Evolutionary conservation across 2,113 vertebrate species (phyloP), one percentile per base, ranked within the genome.

Genomic region (Phaethornis superciliosus): DNA sequence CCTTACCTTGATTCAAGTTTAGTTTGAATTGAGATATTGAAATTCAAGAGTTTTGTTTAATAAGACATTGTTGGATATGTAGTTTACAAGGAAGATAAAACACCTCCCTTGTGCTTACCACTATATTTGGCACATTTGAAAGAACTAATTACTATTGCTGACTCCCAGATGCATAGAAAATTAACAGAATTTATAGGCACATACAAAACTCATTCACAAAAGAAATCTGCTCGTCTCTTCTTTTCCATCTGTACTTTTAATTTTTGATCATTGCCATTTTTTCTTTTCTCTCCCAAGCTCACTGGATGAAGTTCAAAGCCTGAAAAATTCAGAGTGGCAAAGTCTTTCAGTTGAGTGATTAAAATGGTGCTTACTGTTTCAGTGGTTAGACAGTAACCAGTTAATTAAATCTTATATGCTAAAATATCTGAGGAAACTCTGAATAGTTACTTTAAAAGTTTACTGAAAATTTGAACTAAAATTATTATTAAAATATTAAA

Each of bases 81-180:
- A 81, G 51, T 44, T 89, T 75, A 85, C 54, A 81, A 82, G 69
- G 55, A 72, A 81, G 47, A 78, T 32, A 78, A 92, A 91, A 92
- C 16, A 35, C 44, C 15, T 90, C 56, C 67, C 56, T 67, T 16
- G 37, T 81, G 87, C 47, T 40, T 76, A 75, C 60, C 2, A 6
- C 20, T 75, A 71, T 81, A 75, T 81, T 60, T 2, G 2, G 47
- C 27, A 88, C 22, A 78, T 86, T 88, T 95, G 67, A 71, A 88
- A 92, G 27, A 85, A 82, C 15, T 74, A 83, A 81, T 81, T 81
- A 60, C 28, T 90, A n/a, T 18, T 86, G n/a, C 76, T 88, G 85
- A 89, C 67, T 85, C 27, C 63, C 52, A 90, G 64, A 93, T 46
- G 35, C 30, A 90, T 12, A 12, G 82, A 94, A 93, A 93, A 70